These are phyloP conservation scores for Chymomyza fuscimana DNA, from an alignment of 2,888 invertebrate species.

Conservation along the genomic window DNA sequence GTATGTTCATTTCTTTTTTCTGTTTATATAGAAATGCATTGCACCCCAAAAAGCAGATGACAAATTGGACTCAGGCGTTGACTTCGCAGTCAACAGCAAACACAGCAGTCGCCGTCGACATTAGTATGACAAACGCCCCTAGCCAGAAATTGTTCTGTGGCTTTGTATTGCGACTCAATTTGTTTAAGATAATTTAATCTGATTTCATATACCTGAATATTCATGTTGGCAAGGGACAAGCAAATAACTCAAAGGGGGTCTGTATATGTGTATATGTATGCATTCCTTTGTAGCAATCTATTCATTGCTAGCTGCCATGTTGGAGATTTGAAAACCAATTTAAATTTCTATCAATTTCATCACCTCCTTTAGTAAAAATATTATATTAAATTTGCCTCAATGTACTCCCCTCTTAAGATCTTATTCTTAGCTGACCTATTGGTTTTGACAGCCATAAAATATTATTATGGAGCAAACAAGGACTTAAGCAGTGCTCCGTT, in stretches of 20 bases:
- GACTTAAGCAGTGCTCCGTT: neutral
- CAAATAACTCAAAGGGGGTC: neutral
- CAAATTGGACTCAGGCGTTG: neutral
- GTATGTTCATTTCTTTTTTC: too few relatives aligned
- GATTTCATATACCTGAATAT: conserved; percentile 74
- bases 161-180: conserved; percentile 64
- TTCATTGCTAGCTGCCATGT: conserved; percentile 2
- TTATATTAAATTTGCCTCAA: neutral
- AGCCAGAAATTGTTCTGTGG: conserved; percentile 33
- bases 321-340: conserved; percentile 8
- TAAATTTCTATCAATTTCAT: conserved; percentile 1
- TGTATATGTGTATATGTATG: neutral
- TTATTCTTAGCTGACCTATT: neutral
- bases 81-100: neutral
- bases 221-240: conserved; percentile 36
- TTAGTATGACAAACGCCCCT: conserved; percentile 9
- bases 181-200: conserved; percentile 73
- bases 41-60: neutral
- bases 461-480: conserved; percentile 4
- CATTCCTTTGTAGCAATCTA: neutral
- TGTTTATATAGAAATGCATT: neutral
- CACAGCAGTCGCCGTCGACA: neutral
- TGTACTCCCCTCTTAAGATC: neutral
- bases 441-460: conserved; percentile 7
- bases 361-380: neutral